These are phyloP conservation scores for Anas flavirostris DNA, from an alignment of 2,797 vertebrate genomes.

Conservation along the genomic window DNA sequence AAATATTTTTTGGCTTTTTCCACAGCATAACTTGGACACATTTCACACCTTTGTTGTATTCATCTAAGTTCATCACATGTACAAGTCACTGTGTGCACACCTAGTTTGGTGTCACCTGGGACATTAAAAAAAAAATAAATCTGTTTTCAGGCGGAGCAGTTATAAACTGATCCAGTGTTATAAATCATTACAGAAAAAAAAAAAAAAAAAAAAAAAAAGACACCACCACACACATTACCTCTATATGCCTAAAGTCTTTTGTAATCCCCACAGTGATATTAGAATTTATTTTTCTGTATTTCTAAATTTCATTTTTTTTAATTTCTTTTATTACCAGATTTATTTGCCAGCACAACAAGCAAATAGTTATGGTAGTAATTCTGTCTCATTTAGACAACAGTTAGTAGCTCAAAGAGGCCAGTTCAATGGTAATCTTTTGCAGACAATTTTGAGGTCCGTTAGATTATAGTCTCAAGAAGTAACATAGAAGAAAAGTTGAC, in stretches of 20 bases:
- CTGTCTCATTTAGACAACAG: neutral
- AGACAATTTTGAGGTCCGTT: neutral
- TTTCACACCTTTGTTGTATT: neutral
- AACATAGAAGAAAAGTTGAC: neutral
- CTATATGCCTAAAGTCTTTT: neutral
- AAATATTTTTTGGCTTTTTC: neutral
- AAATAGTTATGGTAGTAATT: neutral
- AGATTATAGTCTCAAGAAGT: neutral
- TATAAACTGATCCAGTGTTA: neutral
- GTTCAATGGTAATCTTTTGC: neutral
- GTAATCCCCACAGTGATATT: neutral
- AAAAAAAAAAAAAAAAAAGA: neutral
- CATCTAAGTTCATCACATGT: neutral
- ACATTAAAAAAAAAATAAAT: neutral
- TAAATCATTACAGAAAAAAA: neutral
- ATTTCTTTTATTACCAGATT: neutral
- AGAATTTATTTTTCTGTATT: neutral
- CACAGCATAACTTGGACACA: fast-evolving
- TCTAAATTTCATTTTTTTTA: neutral
- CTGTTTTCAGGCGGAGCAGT: neutral
- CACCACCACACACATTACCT: neutral
- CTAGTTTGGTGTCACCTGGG: neutral
- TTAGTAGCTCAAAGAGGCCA: neutral
- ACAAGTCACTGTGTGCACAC: neutral
- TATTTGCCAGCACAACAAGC: neutral